Conservation (phyloP, 2,888 invertebrate genomes). For the Boloria selene region DNA sequence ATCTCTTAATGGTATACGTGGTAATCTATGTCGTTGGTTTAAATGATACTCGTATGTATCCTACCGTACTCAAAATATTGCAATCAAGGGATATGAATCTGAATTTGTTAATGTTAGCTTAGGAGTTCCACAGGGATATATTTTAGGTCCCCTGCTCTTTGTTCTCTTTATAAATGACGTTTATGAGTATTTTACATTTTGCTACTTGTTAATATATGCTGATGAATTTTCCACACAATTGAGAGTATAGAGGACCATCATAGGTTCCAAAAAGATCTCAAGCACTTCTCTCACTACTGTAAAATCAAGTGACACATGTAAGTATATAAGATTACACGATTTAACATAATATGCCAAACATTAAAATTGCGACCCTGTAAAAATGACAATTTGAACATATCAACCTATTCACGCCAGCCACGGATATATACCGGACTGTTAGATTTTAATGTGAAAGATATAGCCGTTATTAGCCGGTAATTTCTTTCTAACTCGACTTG, state of each 20-base stretch:
- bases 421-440: too few relatives aligned
- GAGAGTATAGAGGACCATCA: constrained; percentile 17
- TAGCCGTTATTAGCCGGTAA: too few relatives aligned
- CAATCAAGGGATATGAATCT: constrained; percentile 23
- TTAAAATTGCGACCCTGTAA: too few relatives aligned
- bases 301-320: too few relatives aligned
- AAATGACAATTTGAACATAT: too few relatives aligned
- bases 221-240: constrained; percentile 35
- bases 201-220: constrained; percentile 35
- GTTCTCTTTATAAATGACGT: constrained; percentile 39
- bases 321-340: too few relatives aligned
- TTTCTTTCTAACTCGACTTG: too few relatives aligned
- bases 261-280: constrained; percentile 35
- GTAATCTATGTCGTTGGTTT: too few relatives aligned
- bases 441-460: too few relatives aligned
- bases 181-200: constrained; percentile 27
- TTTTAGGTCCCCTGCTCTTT: constrained; percentile 38
- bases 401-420: too few relatives aligned
- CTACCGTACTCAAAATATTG: constrained; percentile 38
- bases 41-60: constrained; percentile 37
- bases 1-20: not conserved
- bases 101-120: constrained; percentile 28
- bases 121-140: constrained; percentile 42
- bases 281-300: constrained; percentile 35
- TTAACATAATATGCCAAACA: too few relatives aligned